phyloP scores from a whole-genome alignment of 2,888 invertebrate species.

The Chrysotoxum bicinctum region DNA sequence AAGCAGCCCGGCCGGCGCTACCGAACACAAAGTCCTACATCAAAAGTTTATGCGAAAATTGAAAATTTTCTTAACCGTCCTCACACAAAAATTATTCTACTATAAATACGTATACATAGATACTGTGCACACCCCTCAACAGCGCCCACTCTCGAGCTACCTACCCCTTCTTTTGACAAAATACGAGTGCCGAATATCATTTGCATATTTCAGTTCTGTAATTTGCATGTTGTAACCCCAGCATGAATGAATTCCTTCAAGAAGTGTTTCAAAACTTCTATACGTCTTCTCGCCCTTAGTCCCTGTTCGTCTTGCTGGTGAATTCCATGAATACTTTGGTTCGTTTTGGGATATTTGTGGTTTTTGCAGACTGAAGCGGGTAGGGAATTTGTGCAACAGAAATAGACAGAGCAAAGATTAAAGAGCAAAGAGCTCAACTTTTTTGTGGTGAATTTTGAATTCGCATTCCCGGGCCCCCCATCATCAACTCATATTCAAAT shows the following conservation, averaged over 20 bases:
- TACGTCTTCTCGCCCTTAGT: constrained; percentile 12
- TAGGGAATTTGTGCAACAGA: constrained; percentile 6
- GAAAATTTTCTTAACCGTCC: constrained; percentile 45
- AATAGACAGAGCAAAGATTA: constrained; percentile 4
- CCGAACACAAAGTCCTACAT: constrained; percentile 31
- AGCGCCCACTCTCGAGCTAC: background rate
- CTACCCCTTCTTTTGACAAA: background rate
- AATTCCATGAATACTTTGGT: constrained; percentile 59
- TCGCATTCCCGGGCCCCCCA: background rate
- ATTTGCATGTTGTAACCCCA: constrained; percentile 64
- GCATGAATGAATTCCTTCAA: constrained; percentile 62
- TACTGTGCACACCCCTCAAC: background rate
- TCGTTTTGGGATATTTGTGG: constrained; percentile 41
- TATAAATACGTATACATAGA: background rate
- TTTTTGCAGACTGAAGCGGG: constrained; percentile 10
- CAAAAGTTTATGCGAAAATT: constrained; percentile 66
- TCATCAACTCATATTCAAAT: constrained; percentile 30
- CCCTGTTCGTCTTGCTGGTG: constrained; percentile 6
- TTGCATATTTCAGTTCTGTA: constrained; percentile 66
- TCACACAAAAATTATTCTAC: background rate
- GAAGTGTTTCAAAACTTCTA: constrained; percentile 41
- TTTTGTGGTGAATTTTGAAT: constrained; percentile 29
- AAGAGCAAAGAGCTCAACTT: constrained; percentile 19
- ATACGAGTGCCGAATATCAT: constrained; percentile 51
- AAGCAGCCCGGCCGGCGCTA: background rate